These are phyloP conservation scores for Sinocyclocheilus grahami DNA, from an alignment of 2,113 vertebrate species.

Conservation along the genomic window DNA sequence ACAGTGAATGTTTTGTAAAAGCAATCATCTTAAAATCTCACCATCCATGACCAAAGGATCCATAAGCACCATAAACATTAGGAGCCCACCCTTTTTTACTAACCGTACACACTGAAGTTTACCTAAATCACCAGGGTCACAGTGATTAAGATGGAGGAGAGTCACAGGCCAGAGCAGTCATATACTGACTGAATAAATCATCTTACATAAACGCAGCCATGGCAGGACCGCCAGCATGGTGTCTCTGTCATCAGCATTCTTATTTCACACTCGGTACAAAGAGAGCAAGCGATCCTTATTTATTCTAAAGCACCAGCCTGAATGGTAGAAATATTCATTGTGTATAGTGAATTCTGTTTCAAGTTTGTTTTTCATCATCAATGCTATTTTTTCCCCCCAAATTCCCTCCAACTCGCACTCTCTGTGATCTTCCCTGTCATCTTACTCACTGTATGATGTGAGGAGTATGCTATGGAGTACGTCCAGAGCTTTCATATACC, in stretches of 20 bases:
- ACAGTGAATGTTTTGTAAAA: not conserved
- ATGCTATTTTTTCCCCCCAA: slow-evolving; percentile 13
- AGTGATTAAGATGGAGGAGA: not conserved
- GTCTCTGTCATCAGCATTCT: slow-evolving; percentile 46
- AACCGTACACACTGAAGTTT: not conserved
- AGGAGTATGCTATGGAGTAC: slow-evolving; percentile 31
- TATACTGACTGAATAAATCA: slow-evolving; percentile 44
- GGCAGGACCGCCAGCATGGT: not conserved
- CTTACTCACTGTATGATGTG: slow-evolving; percentile 41
- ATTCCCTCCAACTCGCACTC: slow-evolving; percentile 8
- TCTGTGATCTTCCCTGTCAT: slow-evolving; percentile 53
- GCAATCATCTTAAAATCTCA: not conserved
- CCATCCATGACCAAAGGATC: not conserved
- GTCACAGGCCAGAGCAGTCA: slow-evolving; percentile 30
- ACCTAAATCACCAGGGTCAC: slow-evolving; percentile 5
- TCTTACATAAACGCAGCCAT: slow-evolving; percentile 41
- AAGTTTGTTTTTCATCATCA: slow-evolving; percentile 50
- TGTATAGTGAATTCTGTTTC: slow-evolving; percentile 50
- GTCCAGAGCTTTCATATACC: slow-evolving; percentile 29
- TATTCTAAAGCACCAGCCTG: slow-evolving; percentile 42
- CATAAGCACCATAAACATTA: not conserved
- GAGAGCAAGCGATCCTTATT: slow-evolving; percentile 44
- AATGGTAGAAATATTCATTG: slow-evolving; percentile 54
- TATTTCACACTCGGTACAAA: slow-evolving; percentile 21
- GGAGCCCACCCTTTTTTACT: not conserved